Base-by-base conservation (phyloP, 2,888 invertebrate species). In the Watsonalla cultraria region DNA sequence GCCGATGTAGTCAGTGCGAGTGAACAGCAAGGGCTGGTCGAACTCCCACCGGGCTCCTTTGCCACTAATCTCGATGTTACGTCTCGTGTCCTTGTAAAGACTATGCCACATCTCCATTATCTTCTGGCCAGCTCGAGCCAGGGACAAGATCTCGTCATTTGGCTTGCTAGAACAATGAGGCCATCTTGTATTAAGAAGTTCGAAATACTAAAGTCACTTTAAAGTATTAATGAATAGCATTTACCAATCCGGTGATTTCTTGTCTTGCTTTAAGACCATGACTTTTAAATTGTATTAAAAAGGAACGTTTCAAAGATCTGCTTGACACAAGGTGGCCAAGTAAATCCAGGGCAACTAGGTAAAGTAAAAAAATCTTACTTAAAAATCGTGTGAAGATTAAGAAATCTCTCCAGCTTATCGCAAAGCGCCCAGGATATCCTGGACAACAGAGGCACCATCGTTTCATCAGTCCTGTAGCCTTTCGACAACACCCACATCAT, bases 31-130 rank as follows among this genome's bases (percentile, higher is more conserved):
- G 11, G 93, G 93, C 66, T 95, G 94, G 74, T 98, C 96, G 80
- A 98, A 98, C 82, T 98, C 98, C 98, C 98, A 98, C 8, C 98
- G 92, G 5, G 94, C 92, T 34, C 96, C 96, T 64, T 96, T 96
- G 0, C 96, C 97, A 2, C 96, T 95, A 13, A 94, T 82, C 81
- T 98, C 98, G 59, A 98, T 98, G 66, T 94, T 94, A n/a, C 94
- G 92, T 9, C 98, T 91, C 5, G 95, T 96, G 47, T 94, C 91
- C 74, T 94, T 91, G 80, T 98, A 98, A 0, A 94, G 89, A 0
- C 86, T 76, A 71, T 96, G 95, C 96, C 97, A 97, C 47, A 90
- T 89, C 53, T 92, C 92, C 84, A 97, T 86, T 92, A 96, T 94
- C 53, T 90, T 88, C 61, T 93, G 92, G 0, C 95, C 95, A 34